phyloP scores from a whole-genome alignment of 2,888 invertebrate species.

The Sphaerophoria taeniata region DNA sequence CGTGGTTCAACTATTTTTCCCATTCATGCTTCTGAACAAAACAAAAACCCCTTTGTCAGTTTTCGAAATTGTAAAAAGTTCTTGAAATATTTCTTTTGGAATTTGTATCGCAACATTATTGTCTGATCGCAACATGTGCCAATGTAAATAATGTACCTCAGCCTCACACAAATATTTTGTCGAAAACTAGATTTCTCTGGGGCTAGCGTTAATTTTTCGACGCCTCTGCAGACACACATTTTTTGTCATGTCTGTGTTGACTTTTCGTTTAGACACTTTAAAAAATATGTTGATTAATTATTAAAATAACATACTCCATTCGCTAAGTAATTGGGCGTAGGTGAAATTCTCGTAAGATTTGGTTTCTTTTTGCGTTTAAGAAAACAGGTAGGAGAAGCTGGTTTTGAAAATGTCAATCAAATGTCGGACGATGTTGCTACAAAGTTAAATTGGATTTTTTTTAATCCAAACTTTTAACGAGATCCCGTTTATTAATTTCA shows the following conservation, averaged over 20 bases:
- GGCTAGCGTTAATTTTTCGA: constrained; percentile 5
- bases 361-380: background rate
- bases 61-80: no score
- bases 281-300: constrained; percentile 34
- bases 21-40: background rate
- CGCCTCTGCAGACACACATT: constrained; percentile 40
- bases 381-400: constrained; percentile 17
- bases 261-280: constrained; percentile 20
- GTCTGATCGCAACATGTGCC: constrained; percentile 3
- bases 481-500: background rate
- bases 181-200: constrained; percentile 40
- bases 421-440: constrained; percentile 14
- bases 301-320: constrained; percentile 38
- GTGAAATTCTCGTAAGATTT: constrained; percentile 24
- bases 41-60: background rate
- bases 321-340: constrained; percentile 34
- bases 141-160: background rate
- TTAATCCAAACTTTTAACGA: background rate
- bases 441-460: constrained; percentile 34
- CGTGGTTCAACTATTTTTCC: background rate
- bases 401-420: constrained; percentile 36
- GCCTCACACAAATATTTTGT: constrained; percentile 15
- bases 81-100: no score
- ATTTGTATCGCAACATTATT: background rate
- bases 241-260: background rate